These are phyloP conservation scores for Platycheirus rosarum DNA, from an alignment of 2,888 invertebrate species.

Conservation along the genomic window DNA sequence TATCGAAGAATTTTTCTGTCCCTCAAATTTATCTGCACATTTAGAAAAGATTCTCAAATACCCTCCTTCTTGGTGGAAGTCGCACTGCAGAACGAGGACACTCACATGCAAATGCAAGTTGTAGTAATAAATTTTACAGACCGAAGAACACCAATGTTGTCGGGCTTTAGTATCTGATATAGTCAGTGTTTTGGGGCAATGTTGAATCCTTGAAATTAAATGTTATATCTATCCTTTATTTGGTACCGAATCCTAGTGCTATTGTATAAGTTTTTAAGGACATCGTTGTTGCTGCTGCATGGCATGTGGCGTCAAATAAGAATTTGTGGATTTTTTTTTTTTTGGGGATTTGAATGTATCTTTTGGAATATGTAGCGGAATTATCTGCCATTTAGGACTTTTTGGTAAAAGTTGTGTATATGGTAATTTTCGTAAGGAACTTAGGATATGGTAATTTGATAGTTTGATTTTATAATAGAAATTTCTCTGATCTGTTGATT, in stretches of 20 bases:
- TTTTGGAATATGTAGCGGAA: constrained; percentile 31
- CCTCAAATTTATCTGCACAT: too few species aligned
- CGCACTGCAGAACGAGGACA: background rate
- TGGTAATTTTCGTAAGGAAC: constrained; percentile 21
- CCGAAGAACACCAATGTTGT: background rate
- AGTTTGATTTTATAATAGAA: background rate
- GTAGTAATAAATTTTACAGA: background rate
- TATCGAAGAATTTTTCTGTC: too few species aligned
- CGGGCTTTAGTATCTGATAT: too few species aligned
- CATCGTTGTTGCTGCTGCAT: background rate
- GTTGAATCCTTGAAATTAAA: background rate
- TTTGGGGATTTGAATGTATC: constrained; percentile 24
- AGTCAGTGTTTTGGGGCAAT: background rate
- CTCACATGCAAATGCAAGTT: constrained; percentile 2
- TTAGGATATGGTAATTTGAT: constrained; percentile 23
- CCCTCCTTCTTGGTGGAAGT: background rate
- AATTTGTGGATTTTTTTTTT: constrained; percentile 25
- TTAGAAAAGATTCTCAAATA: too few species aligned
- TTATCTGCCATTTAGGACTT: constrained; percentile 31
- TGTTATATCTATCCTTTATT: background rate
- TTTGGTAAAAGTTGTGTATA: constrained; percentile 26
- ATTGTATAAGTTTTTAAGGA: background rate
- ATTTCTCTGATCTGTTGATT: too few species aligned
- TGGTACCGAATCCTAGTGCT: background rate
- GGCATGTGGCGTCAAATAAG: background rate